Base-by-base conservation (phyloP, 37 sponge, comb jelly and placozoan genomes). In the Haliclona indistincta region DNA sequence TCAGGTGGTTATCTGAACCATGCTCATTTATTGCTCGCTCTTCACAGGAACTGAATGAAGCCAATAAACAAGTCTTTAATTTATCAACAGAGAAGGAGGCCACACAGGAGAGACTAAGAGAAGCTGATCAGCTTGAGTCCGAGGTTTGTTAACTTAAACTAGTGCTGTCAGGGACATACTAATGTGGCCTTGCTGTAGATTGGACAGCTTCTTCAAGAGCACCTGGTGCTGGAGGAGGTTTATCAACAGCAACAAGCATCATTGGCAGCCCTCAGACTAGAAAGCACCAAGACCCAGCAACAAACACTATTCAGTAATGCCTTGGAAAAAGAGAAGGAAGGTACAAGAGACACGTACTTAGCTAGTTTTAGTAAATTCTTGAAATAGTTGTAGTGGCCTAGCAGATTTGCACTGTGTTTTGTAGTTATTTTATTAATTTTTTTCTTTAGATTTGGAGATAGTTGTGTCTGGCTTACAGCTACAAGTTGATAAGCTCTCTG, bases 161-260 rank as follows among this genome's bases (percentile, higher is more conserved):
- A n/a, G n/a, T n/a, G n/a, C n/a, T n/a, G n/a, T n/a, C n/a, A n/a
- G n/a, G n/a, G n/a, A n/a, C n/a, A n/a, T n/a, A n/a, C n/a, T n/a
- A n/a, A n/a, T n/a, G n/a, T n/a, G n/a, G n/a, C n/a, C n/a, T n/a
- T n/a, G n/a, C n/a, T n/a, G n/a, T 47, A 54, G 68, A 49, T 66
- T 51, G 39, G 17, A 4, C 33, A 26, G 0, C 72, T 90, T 35
- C 44, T 69, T 49, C 41, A 54, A 25, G 86, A 81, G 69, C 56
- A 75, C 6, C 74, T 86, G 29, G 62, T 81, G 3, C 39, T 90
- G 1, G 86, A 82, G 22, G 86, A 85, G 56, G 44, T 81, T 40
- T 56, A 81, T 43, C 82, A 77, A 26, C 65, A 77, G 40, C 78
- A 86, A 56, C 61, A 51, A 44, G 75, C 68, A 5, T 36, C 68